A percentile compares a stretch with the other conserved stretches of the same genome.
phyloP scores from a whole-genome alignment of 1,140 invertebrate genomes.

The Listronotus bonariensis region DNA sequence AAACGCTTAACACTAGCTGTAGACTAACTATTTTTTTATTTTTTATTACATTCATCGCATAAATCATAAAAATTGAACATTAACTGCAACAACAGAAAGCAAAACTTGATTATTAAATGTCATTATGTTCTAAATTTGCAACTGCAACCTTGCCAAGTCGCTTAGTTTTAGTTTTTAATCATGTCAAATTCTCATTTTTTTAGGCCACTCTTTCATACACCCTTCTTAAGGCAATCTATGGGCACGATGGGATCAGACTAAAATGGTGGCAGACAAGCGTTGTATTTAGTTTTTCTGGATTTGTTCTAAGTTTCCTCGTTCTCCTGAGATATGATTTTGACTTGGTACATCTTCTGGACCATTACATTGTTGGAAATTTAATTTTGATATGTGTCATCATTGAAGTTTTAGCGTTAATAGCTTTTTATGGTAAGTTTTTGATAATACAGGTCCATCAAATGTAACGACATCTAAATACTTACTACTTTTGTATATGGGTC shows the following conservation, averaged over 20 bases:
- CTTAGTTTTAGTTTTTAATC: too few species aligned
- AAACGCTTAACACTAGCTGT: too few species aligned
- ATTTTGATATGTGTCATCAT: slow-evolving; percentile 56
- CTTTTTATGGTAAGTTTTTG: slow-evolving; percentile 57
- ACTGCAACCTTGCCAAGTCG: too few species aligned
- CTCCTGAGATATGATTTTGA: slow-evolving; percentile 48
- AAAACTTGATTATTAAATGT: too few species aligned
- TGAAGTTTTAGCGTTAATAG: slow-evolving; percentile 58
- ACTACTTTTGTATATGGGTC: too few species aligned
- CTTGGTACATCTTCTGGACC: slow-evolving; percentile 59
- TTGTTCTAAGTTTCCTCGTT: slow-evolving; percentile 49
- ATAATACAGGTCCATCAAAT: too few species aligned
- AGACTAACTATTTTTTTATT: too few species aligned
- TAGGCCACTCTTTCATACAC: slow-evolving; percentile 59
- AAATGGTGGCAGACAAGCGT: slow-evolving; percentile 56
- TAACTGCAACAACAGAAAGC: too few species aligned
- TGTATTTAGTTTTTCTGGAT: slow-evolving; percentile 49
- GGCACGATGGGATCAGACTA: slow-evolving; percentile 53
- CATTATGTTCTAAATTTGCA: too few species aligned
- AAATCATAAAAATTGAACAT: too few species aligned
- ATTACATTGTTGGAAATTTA: slow-evolving; percentile 60
- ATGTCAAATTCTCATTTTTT: slow-evolving; percentile 14
- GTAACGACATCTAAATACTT: not conserved
- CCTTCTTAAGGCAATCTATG: slow-evolving; percentile 55
- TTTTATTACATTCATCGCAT: too few species aligned